phyloP scores from a whole-genome alignment of 1,140 invertebrate genomes.

The Dryas iulia region DNA sequence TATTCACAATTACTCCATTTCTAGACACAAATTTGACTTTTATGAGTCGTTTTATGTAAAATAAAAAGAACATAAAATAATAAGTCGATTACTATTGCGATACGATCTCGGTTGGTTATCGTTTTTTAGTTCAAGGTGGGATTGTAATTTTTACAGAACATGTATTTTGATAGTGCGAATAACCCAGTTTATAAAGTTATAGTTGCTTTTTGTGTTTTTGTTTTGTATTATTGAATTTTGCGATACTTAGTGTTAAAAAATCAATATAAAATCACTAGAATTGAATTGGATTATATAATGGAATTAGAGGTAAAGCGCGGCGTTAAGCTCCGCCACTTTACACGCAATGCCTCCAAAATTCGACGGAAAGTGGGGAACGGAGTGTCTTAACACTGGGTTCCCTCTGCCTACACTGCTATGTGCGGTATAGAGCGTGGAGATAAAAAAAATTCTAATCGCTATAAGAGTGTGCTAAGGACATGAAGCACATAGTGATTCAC shows the following conservation, averaged over 20 bases:
- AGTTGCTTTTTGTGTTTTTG: neutral
- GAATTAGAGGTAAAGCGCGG: too few species aligned
- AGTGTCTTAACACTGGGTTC: too few species aligned
- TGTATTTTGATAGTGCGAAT: conserved; percentile 1
- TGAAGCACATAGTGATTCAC: too few species aligned
- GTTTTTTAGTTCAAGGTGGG: conserved; percentile 29
- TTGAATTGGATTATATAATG: too few species aligned
- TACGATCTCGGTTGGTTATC: conserved; percentile 22
- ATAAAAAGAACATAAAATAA: conserved; percentile 5
- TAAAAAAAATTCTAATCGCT: too few species aligned
- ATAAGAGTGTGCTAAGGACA: too few species aligned
- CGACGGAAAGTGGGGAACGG: too few species aligned
- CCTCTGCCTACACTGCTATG: too few species aligned
- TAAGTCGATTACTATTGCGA: conserved; percentile 18
- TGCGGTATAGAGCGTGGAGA: too few species aligned
- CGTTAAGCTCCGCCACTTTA: too few species aligned
- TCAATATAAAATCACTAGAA: too few species aligned
- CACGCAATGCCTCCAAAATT: too few species aligned
- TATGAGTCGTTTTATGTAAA: neutral
- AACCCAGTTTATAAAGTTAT: neutral
- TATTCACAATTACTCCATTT: neutral
- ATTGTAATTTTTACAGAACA: conserved; percentile 3
- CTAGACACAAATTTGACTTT: neutral
- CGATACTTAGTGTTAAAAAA: neutral
- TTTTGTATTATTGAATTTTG: neutral